phyloP scores from a whole-genome alignment of 2,888 invertebrate genomes.

The Choreutis nemorana region DNA sequence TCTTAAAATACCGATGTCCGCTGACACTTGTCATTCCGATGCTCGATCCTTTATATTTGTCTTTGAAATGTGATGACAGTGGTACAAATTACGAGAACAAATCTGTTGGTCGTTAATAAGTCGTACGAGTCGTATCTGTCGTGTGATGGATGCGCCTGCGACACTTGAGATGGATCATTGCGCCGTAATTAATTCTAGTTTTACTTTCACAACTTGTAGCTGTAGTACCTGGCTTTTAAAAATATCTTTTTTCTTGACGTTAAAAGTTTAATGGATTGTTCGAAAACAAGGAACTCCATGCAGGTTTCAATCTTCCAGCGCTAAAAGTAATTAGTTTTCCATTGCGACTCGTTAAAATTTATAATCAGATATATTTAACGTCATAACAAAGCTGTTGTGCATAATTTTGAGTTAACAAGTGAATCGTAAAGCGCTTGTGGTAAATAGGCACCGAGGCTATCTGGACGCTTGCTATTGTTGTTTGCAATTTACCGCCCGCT shows the following conservation, averaged over 20 bases:
- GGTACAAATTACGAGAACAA: conserved; percentile 65
- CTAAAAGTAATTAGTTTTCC: too few species aligned
- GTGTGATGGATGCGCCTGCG: conserved; percentile 53
- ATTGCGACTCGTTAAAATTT: too few species aligned
- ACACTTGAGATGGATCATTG: conserved; percentile 39
- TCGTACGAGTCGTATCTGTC: conserved; percentile 58
- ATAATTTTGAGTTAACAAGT: conserved; percentile 58
- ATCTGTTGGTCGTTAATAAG: conserved; percentile 61
- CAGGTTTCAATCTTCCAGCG: too few species aligned
- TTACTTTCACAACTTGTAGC: too few species aligned
- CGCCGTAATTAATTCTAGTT: conserved; percentile 61
- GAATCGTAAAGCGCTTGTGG: conserved; percentile 53
- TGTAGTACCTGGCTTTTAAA: too few species aligned
- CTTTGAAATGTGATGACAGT: conserved; percentile 68
- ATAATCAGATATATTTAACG: too few species aligned
- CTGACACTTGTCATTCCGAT: conserved; percentile 63
- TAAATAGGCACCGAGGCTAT: conserved; percentile 37
- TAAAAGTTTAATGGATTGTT: too few species aligned
- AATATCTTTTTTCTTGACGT: too few species aligned
- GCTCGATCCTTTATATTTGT: conserved; percentile 66
- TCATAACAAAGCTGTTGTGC: conserved; percentile 21
- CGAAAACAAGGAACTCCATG: too few species aligned
- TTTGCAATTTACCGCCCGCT: conserved; percentile 58
- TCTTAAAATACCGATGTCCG: conserved; percentile 58
- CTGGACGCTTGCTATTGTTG: conserved; percentile 53